Percentiles rank a stretch among this genome's conserved stretches.
These are phyloP conservation scores for Neoascia interrupta DNA, from an alignment of 2,888 invertebrate genomes.

Conservation along the genomic window DNA sequence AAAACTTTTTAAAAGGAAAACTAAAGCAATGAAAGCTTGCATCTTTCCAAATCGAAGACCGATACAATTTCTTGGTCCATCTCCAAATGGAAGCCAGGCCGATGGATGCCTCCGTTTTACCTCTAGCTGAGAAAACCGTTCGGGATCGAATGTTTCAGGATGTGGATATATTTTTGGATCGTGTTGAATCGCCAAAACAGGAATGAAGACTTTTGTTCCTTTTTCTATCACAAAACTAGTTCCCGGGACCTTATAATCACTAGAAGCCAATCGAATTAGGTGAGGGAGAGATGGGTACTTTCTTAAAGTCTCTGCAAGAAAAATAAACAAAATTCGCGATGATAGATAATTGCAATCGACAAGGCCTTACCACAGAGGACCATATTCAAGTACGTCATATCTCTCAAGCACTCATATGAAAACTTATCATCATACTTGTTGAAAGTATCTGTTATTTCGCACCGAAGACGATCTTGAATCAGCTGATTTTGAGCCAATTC, in stretches of 20 bases:
- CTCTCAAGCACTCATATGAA: no score
- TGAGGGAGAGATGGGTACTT: slow-evolving; percentile 81
- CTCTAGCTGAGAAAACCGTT: slow-evolving; percentile 81
- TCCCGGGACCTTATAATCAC: slow-evolving; percentile 80
- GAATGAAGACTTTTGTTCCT: slow-evolving; percentile 72
- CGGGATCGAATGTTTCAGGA: slow-evolving; percentile 83
- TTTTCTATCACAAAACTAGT: slow-evolving; percentile 80
- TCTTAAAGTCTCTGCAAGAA: slow-evolving; percentile 81
- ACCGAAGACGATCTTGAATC: no score
- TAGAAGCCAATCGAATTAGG: slow-evolving; percentile 80
- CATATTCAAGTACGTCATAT: no score
- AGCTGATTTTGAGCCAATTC: no score
- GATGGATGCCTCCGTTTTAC: slow-evolving; percentile 79
- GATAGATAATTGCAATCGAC: background rate
- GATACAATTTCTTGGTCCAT: no score
- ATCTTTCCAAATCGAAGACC: slow-evolving; percentile 74
- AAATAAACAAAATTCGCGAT: background rate
- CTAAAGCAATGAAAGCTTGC: slow-evolving; percentile 74
- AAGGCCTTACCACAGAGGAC: no score
- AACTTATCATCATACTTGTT: no score
- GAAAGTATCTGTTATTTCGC: no score
- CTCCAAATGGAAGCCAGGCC: slow-evolving; percentile 75
- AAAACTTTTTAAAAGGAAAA: slow-evolving; percentile 71
- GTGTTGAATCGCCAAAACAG: slow-evolving; percentile 81
- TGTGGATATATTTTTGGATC: slow-evolving; percentile 80